A percentile compares a stretch with the other conserved stretches of the same genome.
Conservation (phyloP, 2,888 invertebrate species). For the Ichneumoninae sp. region DNA sequence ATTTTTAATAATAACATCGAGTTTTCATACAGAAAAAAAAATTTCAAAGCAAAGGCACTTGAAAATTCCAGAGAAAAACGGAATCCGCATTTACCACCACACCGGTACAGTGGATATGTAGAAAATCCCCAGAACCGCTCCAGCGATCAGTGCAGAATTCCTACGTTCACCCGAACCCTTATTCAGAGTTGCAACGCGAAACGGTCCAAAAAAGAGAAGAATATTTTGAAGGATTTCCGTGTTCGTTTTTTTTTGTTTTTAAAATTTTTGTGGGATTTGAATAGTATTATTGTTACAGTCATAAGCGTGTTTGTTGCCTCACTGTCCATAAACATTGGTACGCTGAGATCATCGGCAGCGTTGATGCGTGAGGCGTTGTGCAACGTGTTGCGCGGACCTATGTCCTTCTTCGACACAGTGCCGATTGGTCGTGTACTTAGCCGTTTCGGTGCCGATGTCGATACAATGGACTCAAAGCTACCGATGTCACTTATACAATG, state of each 20-base stretch:
- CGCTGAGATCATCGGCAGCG: constrained; percentile 84
- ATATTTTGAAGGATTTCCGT: constrained; percentile 3
- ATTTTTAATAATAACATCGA: too few species aligned
- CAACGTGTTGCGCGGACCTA: constrained; percentile 86
- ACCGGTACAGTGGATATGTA: too few species aligned
- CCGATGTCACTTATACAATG: constrained; percentile 81
- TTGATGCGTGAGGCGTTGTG: constrained; percentile 85
- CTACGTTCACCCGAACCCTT: not conserved
- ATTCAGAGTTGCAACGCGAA: constrained; percentile 7
- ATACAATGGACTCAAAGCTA: constrained; percentile 86
- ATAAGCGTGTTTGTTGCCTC: constrained; percentile 88
- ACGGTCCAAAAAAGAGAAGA: not conserved
- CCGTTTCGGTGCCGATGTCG: constrained; percentile 87
- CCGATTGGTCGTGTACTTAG: constrained; percentile 88
- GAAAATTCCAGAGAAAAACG: too few species aligned
- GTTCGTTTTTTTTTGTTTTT: constrained; percentile 1
- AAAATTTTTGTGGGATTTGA: constrained; percentile 31
- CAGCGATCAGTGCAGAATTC: not conserved
- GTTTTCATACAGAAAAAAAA: too few species aligned
- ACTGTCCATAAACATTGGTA: constrained; percentile 89
- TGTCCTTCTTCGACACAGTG: constrained; percentile 87
- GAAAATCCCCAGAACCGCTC: too few species aligned
- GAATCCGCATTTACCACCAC: too few species aligned
- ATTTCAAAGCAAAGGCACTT: too few species aligned
- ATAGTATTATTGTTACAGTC: constrained; percentile 85